phyloP scores from a whole-genome alignment of 2,888 invertebrate species.

The Trissoscelio sp. region DNA sequence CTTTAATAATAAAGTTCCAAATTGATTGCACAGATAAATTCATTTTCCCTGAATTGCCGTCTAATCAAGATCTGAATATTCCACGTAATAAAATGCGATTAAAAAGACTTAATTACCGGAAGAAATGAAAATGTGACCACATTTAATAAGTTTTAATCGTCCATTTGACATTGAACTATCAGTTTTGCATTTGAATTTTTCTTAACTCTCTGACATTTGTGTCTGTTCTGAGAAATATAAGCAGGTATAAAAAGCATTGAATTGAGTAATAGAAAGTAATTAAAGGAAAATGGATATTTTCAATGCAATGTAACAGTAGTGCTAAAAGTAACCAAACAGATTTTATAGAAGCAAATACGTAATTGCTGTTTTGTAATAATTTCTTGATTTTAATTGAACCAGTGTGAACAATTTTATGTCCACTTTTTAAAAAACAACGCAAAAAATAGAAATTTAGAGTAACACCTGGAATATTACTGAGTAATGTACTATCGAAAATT shows the following conservation, averaged over 20 bases:
- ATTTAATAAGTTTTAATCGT: constrained; percentile 51
- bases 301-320: background rate
- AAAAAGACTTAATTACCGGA: constrained; percentile 31
- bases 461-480: no score
- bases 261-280: constrained; percentile 33
- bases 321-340: no score
- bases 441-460: no score
- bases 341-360: no score
- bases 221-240: constrained; percentile 31
- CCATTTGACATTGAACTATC: constrained; percentile 43
- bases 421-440: no score
- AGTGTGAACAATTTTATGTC: no score
- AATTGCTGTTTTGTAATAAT: no score
- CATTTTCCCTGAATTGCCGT: background rate
- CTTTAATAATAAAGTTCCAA: background rate
- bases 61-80: constrained; percentile 22
- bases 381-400: no score
- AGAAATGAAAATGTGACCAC: constrained; percentile 36
- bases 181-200: constrained; percentile 27
- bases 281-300: constrained; percentile 3
- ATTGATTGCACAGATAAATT: background rate
- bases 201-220: constrained; percentile 53
- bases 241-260: constrained; percentile 3
- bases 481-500: no score
- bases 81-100: constrained; percentile 12